phyloP scores from a whole-genome alignment of 1,140 invertebrate genomes.

The Zaprionus nigranus region DNA sequence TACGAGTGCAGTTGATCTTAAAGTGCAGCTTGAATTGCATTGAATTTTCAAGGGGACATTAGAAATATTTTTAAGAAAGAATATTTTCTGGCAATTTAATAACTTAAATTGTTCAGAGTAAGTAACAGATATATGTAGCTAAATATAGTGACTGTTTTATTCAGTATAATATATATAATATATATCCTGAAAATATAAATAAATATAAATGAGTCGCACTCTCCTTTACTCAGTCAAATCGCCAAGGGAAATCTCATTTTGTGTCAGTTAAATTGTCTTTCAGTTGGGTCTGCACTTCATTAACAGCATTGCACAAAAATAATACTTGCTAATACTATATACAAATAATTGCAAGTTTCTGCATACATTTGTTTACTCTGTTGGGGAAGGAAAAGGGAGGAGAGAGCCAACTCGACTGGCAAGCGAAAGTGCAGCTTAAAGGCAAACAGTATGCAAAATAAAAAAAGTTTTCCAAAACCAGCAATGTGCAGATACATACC shows the following conservation, averaged over 20 bases:
- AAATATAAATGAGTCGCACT: not conserved
- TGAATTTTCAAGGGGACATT: not conserved
- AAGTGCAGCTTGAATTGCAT: slow-evolving; percentile 1
- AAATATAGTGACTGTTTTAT: not conserved
- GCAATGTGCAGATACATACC: not conserved
- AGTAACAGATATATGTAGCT: not conserved
- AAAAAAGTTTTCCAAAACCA: slow-evolving; percentile 40
- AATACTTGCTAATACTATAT: slow-evolving; percentile 9
- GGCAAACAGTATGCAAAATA: slow-evolving; percentile 70
- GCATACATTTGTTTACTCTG: slow-evolving; percentile 1
- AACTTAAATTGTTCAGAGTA: not conserved
- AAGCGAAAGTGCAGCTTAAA: slow-evolving; percentile 69
- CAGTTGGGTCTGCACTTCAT: not conserved
- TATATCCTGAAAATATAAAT: no score
- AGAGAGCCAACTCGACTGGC: not conserved
- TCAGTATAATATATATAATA: not conserved
- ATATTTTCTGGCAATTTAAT: not conserved
- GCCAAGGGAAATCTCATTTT: not conserved
- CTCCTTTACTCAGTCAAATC: not conserved
- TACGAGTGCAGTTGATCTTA: slow-evolving; percentile 39
- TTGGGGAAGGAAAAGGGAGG: not conserved
- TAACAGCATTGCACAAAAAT: not conserved
- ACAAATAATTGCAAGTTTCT: slow-evolving; percentile 12
- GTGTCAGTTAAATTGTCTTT: not conserved
- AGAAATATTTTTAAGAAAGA: not conserved